A percentile compares a stretch with the other conserved stretches of the same genome.
These are phyloP conservation scores for Thelaira solivaga DNA, from an alignment of 2,888 invertebrate species.

Conservation along the genomic window DNA sequence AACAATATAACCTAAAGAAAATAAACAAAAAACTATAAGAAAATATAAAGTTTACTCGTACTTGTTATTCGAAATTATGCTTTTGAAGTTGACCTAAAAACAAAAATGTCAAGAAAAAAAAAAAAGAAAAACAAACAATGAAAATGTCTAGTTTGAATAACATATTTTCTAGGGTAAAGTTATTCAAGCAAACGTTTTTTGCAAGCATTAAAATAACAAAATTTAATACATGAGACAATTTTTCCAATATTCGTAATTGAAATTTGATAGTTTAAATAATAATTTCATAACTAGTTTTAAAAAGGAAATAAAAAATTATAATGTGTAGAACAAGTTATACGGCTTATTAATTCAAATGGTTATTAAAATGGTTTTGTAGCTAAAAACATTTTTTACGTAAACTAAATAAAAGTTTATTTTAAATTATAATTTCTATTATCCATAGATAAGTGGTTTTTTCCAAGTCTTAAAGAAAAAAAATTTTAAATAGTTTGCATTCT, in stretches of 20 bases:
- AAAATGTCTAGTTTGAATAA: conserved; percentile 33
- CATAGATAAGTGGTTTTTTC: no score
- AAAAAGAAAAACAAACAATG: background rate
- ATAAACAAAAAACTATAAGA: conserved; percentile 21
- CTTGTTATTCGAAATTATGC: conserved; percentile 39
- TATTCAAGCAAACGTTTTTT: conserved; percentile 26
- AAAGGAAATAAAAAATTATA: background rate
- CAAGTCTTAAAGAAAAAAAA: no score
- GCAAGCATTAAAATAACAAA: background rate
- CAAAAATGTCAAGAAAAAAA: background rate
- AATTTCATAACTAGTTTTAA: conserved; percentile 14
- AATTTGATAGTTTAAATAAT: conserved; percentile 39
- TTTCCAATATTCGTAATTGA: conserved; percentile 42
- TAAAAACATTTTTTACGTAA: no score
- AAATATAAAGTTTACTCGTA: conserved; percentile 28
- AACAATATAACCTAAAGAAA: conserved; percentile 20
- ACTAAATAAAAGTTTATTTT: no score
- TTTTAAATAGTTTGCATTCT: no score
- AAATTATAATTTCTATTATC: no score
- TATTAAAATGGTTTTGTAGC: background rate
- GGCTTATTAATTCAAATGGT: conserved; percentile 6
- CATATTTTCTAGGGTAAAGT: conserved; percentile 11
- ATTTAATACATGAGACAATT: conserved; percentile 19
- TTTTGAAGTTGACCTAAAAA: conserved; percentile 34
- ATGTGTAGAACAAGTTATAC: background rate